A percentile compares a stretch with the other conserved stretches of the same genome.
These are phyloP conservation scores for Cremastobaeus sp. DNA, from an alignment of 2,888 invertebrate genomes.

Conservation along the genomic window DNA sequence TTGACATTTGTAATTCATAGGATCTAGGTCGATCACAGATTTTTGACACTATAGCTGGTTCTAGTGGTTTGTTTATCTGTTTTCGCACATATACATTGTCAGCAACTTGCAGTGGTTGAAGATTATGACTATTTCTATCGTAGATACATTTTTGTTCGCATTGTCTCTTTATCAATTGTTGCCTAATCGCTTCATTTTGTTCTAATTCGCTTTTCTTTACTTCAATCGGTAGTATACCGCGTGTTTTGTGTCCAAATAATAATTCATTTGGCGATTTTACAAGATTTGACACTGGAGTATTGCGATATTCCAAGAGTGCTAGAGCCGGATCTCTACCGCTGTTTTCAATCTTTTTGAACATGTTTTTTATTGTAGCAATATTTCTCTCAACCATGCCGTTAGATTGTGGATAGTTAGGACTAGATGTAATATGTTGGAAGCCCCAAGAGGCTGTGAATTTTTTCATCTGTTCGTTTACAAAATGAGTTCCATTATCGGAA, in stretches of 20 bases:
- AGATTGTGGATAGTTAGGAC: slow-evolving; percentile 19
- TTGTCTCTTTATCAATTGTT: too few species aligned
- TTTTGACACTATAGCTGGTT: too few species aligned
- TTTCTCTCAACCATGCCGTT: slow-evolving; percentile 31
- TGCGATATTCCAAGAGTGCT: slow-evolving; percentile 60
- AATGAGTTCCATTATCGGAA: slow-evolving; percentile 53
- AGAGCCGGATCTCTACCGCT: slow-evolving; percentile 43
- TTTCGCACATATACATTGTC: slow-evolving; percentile 43
- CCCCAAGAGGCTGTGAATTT: slow-evolving; percentile 36
- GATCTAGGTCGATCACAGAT: slow-evolving; percentile 26
- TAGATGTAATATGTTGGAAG: slow-evolving; percentile 20
- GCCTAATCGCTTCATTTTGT: too few species aligned
- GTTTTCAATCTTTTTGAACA: slow-evolving; percentile 41
- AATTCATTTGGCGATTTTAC: slow-evolving; percentile 56
- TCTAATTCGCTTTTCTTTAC: too few species aligned
- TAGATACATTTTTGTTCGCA: slow-evolving; percentile 26
- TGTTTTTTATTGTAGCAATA: slow-evolving; percentile 5
- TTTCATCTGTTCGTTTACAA: slow-evolving; percentile 6
- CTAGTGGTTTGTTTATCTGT: slow-evolving; percentile 7
- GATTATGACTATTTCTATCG: slow-evolving; percentile 17
- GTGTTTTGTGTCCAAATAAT: slow-evolving; percentile 41
- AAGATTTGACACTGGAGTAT: slow-evolving; percentile 55
- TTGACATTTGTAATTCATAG: slow-evolving; percentile 15
- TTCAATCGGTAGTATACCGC: slow-evolving; percentile 23
- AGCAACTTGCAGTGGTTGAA: slow-evolving; percentile 12